Conservation (phyloP, 1,140 invertebrate species). For the Drosophila cardini region DNA sequence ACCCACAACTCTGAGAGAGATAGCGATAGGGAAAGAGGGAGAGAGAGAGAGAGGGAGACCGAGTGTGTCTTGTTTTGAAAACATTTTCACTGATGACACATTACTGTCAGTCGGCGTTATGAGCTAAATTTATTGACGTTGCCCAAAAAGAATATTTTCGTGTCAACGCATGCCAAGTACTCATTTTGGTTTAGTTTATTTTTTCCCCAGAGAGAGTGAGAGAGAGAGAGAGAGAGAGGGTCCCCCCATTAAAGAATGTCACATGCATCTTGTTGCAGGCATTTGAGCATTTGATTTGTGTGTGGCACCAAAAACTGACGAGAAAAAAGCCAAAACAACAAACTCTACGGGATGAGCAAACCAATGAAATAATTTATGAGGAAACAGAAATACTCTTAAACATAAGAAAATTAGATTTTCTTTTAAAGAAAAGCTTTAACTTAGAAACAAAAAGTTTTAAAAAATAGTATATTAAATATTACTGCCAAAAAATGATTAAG, state of each 20-base stretch:
- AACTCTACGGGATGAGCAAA: not conserved
- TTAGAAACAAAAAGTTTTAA: too few relatives aligned
- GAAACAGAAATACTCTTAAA: slow-evolving; percentile 48
- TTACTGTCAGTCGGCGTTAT: slow-evolving; percentile 78
- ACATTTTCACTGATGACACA: slow-evolving; percentile 78
- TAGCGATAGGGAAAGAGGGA: too few relatives aligned
- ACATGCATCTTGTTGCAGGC: slow-evolving; percentile 55
- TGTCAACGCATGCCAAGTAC: slow-evolving; percentile 72
- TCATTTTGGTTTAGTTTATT: slow-evolving; percentile 37
- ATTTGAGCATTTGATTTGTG: slow-evolving; percentile 66
- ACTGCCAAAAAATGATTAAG: too few relatives aligned
- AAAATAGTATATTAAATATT: too few relatives aligned
- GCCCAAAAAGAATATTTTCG: slow-evolving; percentile 64
- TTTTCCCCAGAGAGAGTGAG: too few relatives aligned
- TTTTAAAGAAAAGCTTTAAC: not conserved
- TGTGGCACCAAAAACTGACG: slow-evolving; percentile 27
- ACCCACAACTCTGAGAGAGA: not conserved
- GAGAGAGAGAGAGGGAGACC: not conserved
- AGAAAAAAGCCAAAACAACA: slow-evolving; percentile 16
- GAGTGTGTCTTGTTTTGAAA: slow-evolving; percentile 62
- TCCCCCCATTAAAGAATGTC: slow-evolving; percentile 56
- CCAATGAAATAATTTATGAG: slow-evolving; percentile 18
- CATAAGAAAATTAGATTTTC: too few relatives aligned
- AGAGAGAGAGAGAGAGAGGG: too few relatives aligned
- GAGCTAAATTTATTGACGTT: slow-evolving; percentile 79